Evolutionary conservation across 2,888 invertebrate genomes (phyloP).

Genomic region (Polydrusus cervinus): DNA sequence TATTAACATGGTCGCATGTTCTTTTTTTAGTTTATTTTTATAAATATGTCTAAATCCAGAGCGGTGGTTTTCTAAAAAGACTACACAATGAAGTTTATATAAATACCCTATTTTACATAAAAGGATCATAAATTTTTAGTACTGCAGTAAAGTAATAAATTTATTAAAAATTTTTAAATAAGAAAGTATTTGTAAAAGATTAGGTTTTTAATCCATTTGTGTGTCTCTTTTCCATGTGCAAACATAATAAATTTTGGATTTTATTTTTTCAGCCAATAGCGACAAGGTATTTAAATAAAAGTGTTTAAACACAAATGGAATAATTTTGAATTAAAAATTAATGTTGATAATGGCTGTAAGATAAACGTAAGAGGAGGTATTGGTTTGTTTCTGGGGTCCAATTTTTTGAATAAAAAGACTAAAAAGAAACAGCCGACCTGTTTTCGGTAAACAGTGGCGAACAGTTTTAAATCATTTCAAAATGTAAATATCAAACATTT

Average conservation of each 20-base stretch:
- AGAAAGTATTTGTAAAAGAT: constrained; percentile 47
- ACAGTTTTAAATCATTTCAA: too few relatives aligned
- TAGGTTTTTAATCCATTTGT: constrained; percentile 38
- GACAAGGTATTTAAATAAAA: not conserved
- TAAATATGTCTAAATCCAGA: not conserved
- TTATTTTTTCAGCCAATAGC: constrained; percentile 7
- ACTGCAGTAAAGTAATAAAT: constrained; percentile 49
- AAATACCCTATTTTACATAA: constrained; percentile 19
- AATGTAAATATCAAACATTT: too few relatives aligned
- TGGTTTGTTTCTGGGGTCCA: too few relatives aligned
- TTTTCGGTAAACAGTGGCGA: too few relatives aligned
- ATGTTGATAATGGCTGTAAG: too few relatives aligned
- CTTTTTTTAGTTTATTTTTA: not conserved
- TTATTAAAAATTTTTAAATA: constrained; percentile 46
- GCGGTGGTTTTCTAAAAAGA: constrained; percentile 36
- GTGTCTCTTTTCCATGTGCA: constrained; percentile 34
- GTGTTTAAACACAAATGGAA: not conserved
- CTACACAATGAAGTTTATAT: constrained; percentile 31
- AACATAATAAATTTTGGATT: constrained; percentile 36
- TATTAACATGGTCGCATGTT: too few relatives aligned
- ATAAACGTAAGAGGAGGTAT: too few relatives aligned
- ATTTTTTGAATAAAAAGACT: too few relatives aligned
- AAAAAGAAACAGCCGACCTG: too few relatives aligned
- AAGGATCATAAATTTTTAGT: constrained; percentile 46
- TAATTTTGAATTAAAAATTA: too few relatives aligned